Conservation (phyloP, 2,797 vertebrate species). For the Manis javanica region DNA sequence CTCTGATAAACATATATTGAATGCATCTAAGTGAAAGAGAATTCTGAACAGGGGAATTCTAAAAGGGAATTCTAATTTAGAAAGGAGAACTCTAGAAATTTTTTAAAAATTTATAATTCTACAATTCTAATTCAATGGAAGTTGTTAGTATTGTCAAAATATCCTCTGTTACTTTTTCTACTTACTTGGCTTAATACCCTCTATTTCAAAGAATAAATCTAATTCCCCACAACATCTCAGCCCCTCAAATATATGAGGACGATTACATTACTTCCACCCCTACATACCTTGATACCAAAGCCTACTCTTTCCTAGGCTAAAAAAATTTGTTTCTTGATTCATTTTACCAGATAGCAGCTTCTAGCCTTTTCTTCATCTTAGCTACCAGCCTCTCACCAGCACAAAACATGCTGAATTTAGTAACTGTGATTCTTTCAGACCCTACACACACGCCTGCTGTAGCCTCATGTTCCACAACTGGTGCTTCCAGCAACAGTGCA, state of each 20-base stretch:
- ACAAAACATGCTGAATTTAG: neutral
- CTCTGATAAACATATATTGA: neutral
- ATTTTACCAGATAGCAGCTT: neutral
- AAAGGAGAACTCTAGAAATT: no score
- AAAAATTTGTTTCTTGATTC: neutral
- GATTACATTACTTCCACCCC: neutral
- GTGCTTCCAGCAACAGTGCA: neutral
- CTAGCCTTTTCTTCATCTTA: neutral
- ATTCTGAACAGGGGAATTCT: neutral
- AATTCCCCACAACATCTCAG: no score
- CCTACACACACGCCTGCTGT: neutral
- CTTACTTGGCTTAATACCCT: neutral
- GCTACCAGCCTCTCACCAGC: neutral
- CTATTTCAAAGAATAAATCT: neutral
- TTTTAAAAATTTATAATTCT: no score
- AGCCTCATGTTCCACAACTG: neutral
- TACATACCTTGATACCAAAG: neutral
- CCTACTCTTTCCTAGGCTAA: neutral
- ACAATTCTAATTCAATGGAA: neutral
- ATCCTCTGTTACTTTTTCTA: neutral
- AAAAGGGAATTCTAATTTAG: neutral
- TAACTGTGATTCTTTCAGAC: neutral
- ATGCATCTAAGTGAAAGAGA: neutral
- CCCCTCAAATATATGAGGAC: neutral
- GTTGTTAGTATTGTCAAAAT: neutral